Percentiles rank a stretch among this genome's conserved stretches.
Conservation (phyloP, 2,113 vertebrate genomes). For the Plecotus auritus region DNA sequence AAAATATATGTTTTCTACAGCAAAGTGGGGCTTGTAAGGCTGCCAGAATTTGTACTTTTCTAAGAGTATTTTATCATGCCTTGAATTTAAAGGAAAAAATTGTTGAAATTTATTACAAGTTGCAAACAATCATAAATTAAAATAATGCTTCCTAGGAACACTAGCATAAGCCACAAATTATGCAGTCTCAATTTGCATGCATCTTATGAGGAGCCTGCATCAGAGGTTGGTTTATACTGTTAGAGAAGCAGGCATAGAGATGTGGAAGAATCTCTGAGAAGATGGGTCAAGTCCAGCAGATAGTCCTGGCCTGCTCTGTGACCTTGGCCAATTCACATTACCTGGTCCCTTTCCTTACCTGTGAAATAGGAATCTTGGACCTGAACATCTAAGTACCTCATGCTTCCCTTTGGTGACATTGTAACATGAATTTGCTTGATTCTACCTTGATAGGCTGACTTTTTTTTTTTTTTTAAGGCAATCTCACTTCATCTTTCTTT, state of each 20-base stretch:
- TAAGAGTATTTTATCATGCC: neutral
- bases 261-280: neutral
- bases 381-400: neutral
- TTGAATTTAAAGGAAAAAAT: neutral
- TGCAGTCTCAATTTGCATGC: neutral
- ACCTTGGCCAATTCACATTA: neutral
- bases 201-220: neutral
- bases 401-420: neutral
- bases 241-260: neutral
- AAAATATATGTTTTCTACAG: neutral
- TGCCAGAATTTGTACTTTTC: neutral
- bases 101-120: neutral
- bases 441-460: neutral
- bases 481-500: neutral
- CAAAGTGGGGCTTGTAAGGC: neutral
- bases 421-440: neutral
- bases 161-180: neutral
- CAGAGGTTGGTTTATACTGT: neutral
- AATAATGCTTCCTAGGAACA: neutral
- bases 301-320: neutral
- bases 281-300: neutral
- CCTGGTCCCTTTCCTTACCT: neutral
- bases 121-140: conserved; percentile 6
- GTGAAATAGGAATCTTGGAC: neutral
- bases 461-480: neutral